phyloP scores from a whole-genome alignment of 92 coral and sea anemone species.

The Actinernus sp. region DNA sequence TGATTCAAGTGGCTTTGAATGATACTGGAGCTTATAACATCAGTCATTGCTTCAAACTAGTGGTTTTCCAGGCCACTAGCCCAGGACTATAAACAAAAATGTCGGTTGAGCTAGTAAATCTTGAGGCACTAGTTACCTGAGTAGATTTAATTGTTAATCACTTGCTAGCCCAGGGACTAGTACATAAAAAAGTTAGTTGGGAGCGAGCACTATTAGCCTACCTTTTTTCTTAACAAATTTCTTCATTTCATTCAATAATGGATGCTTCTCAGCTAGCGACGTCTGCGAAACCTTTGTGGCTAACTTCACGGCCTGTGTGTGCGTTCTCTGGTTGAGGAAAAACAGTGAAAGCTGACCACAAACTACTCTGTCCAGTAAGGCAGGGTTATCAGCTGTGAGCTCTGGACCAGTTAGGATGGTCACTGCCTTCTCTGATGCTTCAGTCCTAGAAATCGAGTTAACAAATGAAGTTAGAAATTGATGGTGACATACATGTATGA shows the following conservation, averaged over 20 bases:
- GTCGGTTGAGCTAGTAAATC: too few species aligned
- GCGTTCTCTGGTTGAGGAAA: conserved; percentile 38
- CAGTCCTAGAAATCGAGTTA: conserved; percentile 39
- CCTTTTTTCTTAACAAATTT: conserved; percentile 67
- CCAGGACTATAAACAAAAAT: too few species aligned
- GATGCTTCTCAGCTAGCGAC: conserved; percentile 45
- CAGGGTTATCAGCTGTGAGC: conserved; percentile 21
- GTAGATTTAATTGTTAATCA: too few species aligned
- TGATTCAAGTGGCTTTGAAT: too few species aligned
- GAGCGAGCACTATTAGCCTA: background rate
- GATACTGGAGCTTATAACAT: too few species aligned
- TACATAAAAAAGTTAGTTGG: too few species aligned
- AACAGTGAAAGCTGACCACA: conserved; percentile 55
- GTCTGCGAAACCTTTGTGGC: conserved; percentile 44
- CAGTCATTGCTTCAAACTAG: too few species aligned
- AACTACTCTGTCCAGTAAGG: conserved; percentile 51
- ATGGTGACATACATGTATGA: too few species aligned
- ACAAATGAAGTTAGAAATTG: background rate
- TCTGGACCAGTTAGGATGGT: conserved; percentile 42
- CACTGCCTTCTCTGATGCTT: conserved; percentile 60
- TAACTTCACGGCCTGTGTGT: conserved; percentile 30
- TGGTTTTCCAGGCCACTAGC: too few species aligned
- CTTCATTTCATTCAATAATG: conserved; percentile 64
- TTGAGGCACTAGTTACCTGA: too few species aligned
- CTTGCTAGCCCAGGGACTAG: too few species aligned